Percentiles rank a stretch among this genome's conserved stretches.
phyloP scores from a whole-genome alignment of 1,140 invertebrate genomes.

The Camponotus vicinus region DNA sequence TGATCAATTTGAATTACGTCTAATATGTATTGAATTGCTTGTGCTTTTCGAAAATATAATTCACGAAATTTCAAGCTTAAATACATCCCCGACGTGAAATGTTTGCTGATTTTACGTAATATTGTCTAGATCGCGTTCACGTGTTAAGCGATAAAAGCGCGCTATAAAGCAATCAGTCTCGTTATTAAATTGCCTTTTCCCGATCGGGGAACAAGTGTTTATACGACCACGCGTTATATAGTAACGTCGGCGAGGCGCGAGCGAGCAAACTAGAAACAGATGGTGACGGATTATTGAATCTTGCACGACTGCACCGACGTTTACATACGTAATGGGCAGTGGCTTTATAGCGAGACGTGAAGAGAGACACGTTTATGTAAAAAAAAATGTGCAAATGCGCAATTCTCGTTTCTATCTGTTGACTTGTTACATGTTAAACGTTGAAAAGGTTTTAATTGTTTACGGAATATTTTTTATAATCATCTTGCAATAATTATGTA shows the following conservation, averaged over 20 bases:
- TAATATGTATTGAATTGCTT: background rate
- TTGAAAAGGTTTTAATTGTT: background rate
- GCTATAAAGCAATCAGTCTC: conserved; percentile 4
- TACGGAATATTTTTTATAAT: background rate
- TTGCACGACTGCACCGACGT: conserved; percentile 20
- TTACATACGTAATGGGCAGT: conserved; percentile 1
- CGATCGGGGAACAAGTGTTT: background rate
- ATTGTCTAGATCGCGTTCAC: background rate
- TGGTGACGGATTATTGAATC: conserved; percentile 34
- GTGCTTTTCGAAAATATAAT: background rate
- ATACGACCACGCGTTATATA: background rate
- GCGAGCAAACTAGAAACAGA: conserved; percentile 2
- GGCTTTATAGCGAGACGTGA: background rate
- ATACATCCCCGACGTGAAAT: background rate
- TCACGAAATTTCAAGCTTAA: background rate
- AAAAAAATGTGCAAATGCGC: conserved; percentile 36
- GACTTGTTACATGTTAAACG: background rate
- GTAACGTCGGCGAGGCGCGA: background rate
- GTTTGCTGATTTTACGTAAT: background rate
- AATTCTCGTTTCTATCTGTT: conserved; percentile 20
- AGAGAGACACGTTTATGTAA: conserved; percentile 1
- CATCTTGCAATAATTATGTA: background rate
- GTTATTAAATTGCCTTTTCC: conserved; percentile 14
- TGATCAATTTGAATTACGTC: background rate
- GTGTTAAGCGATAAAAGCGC: background rate